Conservation (phyloP, 2,888 invertebrate species). For the Bimastos eiseni region DNA sequence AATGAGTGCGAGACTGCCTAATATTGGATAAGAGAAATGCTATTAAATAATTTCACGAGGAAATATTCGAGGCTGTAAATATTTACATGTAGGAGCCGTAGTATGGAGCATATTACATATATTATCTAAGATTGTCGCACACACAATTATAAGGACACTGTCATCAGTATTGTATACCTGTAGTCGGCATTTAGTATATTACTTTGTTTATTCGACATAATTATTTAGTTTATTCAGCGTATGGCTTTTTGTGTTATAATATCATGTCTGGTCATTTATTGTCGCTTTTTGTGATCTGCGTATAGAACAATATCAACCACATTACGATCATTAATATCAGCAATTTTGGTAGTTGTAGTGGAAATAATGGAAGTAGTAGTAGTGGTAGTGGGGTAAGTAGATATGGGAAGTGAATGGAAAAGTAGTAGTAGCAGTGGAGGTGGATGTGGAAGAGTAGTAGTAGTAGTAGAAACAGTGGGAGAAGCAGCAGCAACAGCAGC, state of each 20-base stretch:
- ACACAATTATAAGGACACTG: neutral
- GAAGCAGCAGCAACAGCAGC: too few relatives aligned
- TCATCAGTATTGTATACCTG: neutral
- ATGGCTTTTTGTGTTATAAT: neutral
- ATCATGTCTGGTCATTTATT: neutral
- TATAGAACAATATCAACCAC: too few relatives aligned
- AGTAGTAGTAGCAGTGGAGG: too few relatives aligned
- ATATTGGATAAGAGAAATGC: neutral
- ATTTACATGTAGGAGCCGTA: neutral
- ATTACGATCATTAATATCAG: too few relatives aligned
- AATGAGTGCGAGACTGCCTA: neutral
- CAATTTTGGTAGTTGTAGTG: too few relatives aligned
- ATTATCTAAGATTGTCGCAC: neutral
- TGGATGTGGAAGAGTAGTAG: too few relatives aligned
- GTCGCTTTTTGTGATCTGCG: too few relatives aligned
- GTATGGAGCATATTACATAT: neutral
- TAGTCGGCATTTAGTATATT: neutral
- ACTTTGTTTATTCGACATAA: neutral
- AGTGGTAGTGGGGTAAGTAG: too few relatives aligned
- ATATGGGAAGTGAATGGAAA: too few relatives aligned
- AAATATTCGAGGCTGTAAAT: neutral
- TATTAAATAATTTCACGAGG: neutral
- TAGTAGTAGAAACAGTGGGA: too few relatives aligned
- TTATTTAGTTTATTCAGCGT: neutral
- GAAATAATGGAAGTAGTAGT: too few relatives aligned